phyloP scores from a whole-genome alignment of 2,113 vertebrate species.

The Crotophaga sulcirostris region DNA sequence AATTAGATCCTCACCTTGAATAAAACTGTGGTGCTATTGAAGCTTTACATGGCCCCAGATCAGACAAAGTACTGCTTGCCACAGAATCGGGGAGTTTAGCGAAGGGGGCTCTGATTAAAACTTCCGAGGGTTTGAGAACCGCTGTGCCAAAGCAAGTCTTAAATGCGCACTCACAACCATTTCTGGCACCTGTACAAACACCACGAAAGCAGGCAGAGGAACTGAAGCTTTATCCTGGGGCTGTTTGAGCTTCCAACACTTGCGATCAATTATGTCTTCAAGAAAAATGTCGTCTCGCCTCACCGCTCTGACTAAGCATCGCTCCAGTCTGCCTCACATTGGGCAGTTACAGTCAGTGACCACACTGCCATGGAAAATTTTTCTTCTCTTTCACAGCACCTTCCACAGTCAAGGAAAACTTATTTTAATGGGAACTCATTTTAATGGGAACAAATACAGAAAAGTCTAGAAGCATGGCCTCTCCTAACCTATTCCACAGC shows the following conservation, averaged over 20 bases:
- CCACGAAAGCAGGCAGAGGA: neutral
- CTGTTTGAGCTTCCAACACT: neutral
- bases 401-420: neutral
- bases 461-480: neutral
- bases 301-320: neutral
- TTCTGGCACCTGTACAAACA: neutral
- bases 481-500: neutral
- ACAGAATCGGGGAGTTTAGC: neutral
- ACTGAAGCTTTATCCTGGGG: neutral
- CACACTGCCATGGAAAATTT: neutral
- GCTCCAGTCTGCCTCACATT: neutral
- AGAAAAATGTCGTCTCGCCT: neutral
- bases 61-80: neutral
- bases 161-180: neutral
- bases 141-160: neutral
- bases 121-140: accelerated
- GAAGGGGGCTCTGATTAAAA: neutral
- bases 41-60: neutral
- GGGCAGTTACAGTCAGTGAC: neutral
- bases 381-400: neutral
- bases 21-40: neutral
- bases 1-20: neutral
- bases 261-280: neutral
- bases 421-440: neutral
- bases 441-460: neutral